Evolutionary conservation across 1,140 invertebrate species (phyloP).

Genomic region (Aphelinus atriplicis): DNA sequence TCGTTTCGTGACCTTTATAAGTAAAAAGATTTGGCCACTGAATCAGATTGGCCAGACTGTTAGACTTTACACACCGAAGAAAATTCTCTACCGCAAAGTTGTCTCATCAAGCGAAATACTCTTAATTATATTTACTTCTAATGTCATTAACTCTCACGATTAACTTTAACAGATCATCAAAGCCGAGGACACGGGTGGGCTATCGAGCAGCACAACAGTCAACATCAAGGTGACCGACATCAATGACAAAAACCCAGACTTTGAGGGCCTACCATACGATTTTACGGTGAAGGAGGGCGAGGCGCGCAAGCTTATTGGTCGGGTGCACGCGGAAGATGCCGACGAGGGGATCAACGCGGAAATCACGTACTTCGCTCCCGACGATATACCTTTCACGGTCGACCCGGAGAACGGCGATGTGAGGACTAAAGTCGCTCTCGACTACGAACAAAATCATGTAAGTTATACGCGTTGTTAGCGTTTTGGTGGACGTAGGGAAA

Average conservation of each 20-base stretch:
- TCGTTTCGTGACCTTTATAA: too few species aligned
- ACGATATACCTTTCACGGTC: slow-evolving; percentile 81
- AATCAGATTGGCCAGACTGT: too few species aligned
- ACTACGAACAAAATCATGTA: slow-evolving; percentile 85
- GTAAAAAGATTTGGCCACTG: too few species aligned
- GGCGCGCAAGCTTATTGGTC: slow-evolving; percentile 75
- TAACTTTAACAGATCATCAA: slow-evolving; percentile 73
- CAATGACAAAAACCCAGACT: slow-evolving; percentile 89
- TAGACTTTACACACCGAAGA: too few species aligned
- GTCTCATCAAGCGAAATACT: too few species aligned
- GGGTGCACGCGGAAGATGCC: slow-evolving; percentile 83
- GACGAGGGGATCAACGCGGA: slow-evolving; percentile 78
- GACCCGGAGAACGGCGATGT: slow-evolving; percentile 84
- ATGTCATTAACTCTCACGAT: too few species aligned
- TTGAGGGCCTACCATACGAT: slow-evolving; percentile 79
- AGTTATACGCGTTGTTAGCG: slow-evolving; percentile 38
- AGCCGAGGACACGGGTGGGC: slow-evolving; percentile 85
- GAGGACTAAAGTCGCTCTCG: slow-evolving; percentile 77
- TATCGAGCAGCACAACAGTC: slow-evolving; percentile 83
- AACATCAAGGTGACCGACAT: slow-evolving; percentile 91
- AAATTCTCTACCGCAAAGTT: too few species aligned
- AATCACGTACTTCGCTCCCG: slow-evolving; percentile 77
- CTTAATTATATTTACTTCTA: too few species aligned
- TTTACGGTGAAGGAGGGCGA: slow-evolving; percentile 86
- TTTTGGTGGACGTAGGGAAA: too few species aligned